Conservation (phyloP, 1,140 invertebrate genomes). For the Antheraea pernyi region DNA sequence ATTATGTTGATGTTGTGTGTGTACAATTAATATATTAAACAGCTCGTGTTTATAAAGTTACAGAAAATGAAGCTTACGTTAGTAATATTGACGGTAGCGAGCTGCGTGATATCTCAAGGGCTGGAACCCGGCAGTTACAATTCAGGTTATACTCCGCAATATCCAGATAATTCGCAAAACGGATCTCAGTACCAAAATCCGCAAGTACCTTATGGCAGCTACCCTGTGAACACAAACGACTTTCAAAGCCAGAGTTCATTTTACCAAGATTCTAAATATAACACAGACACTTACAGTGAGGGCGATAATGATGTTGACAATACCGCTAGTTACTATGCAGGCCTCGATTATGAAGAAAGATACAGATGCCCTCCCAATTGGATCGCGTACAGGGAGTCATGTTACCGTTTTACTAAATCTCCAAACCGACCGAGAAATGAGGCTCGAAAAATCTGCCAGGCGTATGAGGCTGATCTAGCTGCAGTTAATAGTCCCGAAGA, state of each 20-base stretch:
- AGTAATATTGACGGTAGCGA: constrained; percentile 40
- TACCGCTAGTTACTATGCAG: constrained; percentile 59
- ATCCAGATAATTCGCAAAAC: constrained; percentile 50
- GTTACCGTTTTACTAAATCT: constrained; percentile 94
- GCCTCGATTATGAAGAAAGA: constrained; percentile 68
- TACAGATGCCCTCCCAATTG: constrained; percentile 90
- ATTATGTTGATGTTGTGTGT: neutral
- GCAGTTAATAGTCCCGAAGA: constrained; percentile 91
- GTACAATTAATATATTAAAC: neutral
- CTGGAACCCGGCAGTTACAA: constrained; percentile 50
- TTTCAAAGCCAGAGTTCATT: constrained; percentile 62
- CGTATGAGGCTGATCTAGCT: constrained; percentile 89
- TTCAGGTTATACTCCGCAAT: constrained; percentile 52
- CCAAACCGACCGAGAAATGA: constrained; percentile 88
- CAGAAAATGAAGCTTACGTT: constrained; percentile 48
- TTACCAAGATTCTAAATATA: constrained; percentile 52
- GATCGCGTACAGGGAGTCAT: constrained; percentile 87
- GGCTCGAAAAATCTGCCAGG: constrained; percentile 89
- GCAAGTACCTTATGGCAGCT: constrained; percentile 66
- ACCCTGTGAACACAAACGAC: constrained; percentile 60
- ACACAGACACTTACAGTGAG: constrained; percentile 53
- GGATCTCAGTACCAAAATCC: constrained; percentile 47
- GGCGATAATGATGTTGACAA: constrained; percentile 63
- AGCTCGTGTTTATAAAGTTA: neutral
- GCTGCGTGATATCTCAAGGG: constrained; percentile 47